phyloP scores from a whole-genome alignment of 2,888 invertebrate genomes.

The Ferdinandea cuprea region DNA sequence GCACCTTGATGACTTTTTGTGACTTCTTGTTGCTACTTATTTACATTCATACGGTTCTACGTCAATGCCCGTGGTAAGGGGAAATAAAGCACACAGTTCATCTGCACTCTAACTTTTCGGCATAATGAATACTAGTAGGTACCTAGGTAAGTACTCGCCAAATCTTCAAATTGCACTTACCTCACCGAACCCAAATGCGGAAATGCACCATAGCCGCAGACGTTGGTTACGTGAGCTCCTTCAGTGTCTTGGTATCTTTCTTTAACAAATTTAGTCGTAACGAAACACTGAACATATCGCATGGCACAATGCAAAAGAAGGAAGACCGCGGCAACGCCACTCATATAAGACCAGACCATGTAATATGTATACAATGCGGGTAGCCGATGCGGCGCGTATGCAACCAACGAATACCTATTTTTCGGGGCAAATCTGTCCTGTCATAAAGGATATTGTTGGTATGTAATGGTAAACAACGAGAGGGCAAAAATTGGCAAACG shows the following conservation, averaged over 20 bases:
- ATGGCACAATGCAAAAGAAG: slow-evolving; percentile 65
- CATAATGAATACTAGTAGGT: not conserved
- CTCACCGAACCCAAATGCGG: slow-evolving; percentile 71
- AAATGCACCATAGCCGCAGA: slow-evolving; percentile 59
- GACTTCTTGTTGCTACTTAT: slow-evolving; percentile 40
- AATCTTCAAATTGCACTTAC: slow-evolving; percentile 63
- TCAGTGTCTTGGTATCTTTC: slow-evolving; percentile 29
- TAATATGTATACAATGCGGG: slow-evolving; percentile 24
- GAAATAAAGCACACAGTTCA: slow-evolving; percentile 65
- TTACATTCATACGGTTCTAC: slow-evolving; percentile 40
- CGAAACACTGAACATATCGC: slow-evolving; percentile 63
- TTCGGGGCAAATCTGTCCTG: slow-evolving; percentile 36
- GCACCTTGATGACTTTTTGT: slow-evolving; percentile 53
- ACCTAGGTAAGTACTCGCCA: slow-evolving; percentile 43
- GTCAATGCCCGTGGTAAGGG: slow-evolving; percentile 26
- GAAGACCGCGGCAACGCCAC: slow-evolving; percentile 52
- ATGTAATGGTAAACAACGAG: slow-evolving; percentile 60
- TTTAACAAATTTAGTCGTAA: slow-evolving; percentile 53
- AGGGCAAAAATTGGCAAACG: slow-evolving; percentile 51
- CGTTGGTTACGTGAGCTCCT: slow-evolving; percentile 71
- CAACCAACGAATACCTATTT: slow-evolving; percentile 34
- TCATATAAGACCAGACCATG: slow-evolving; percentile 58
- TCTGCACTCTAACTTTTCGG: slow-evolving; percentile 45
- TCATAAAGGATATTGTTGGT: slow-evolving; percentile 61
- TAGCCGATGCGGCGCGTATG: slow-evolving; percentile 9